phyloP scores from a whole-genome alignment of 2,888 invertebrate genomes.

The Macaria liturata region DNA sequence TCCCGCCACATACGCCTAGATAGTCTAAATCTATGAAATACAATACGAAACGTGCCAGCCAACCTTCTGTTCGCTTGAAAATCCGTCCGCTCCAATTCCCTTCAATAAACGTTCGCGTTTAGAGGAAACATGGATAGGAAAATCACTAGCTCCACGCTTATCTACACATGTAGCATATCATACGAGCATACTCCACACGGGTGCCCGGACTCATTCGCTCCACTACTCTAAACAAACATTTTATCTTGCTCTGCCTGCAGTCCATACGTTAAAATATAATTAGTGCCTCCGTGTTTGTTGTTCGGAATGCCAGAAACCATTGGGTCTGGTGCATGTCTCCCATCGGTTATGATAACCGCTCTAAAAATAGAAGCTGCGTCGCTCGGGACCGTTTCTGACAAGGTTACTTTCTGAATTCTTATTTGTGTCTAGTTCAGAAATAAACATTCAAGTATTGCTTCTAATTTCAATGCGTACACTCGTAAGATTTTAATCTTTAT shows the following conservation, averaged over 20 bases:
- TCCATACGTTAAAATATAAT: slow-evolving; percentile 45
- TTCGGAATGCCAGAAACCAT: slow-evolving; percentile 45
- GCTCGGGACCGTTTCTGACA: slow-evolving; percentile 19
- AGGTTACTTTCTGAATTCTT: slow-evolving; percentile 6
- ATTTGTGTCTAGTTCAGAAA: slow-evolving; percentile 6
- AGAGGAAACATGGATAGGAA: slow-evolving; percentile 9
- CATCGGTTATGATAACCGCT: slow-evolving; percentile 33
- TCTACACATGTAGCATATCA: not conserved
- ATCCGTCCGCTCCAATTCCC: slow-evolving; percentile 10
- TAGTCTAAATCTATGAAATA: slow-evolving; percentile 14
- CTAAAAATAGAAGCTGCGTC: slow-evolving; percentile 29
- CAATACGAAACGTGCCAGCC: slow-evolving; percentile 17
- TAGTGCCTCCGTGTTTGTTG: slow-evolving; percentile 61
- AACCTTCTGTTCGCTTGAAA: slow-evolving; percentile 9
- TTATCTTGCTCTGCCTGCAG: slow-evolving; percentile 31
- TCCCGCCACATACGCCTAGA: not conserved
- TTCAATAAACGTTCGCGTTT: slow-evolving; percentile 8
- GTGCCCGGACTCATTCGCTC: slow-evolving; percentile 21
- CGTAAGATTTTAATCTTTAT: slow-evolving; percentile 9
- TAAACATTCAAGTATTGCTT: not conserved
- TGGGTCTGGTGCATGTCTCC: slow-evolving; percentile 59
- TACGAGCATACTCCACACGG: slow-evolving; percentile 9
- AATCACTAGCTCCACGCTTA: slow-evolving; percentile 4
- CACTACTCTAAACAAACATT: slow-evolving; percentile 31
- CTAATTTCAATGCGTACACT: slow-evolving; percentile 2